Conservation (phyloP, 2,113 vertebrate genomes). For the Gnathonemus echidnorhynchus region DNA sequence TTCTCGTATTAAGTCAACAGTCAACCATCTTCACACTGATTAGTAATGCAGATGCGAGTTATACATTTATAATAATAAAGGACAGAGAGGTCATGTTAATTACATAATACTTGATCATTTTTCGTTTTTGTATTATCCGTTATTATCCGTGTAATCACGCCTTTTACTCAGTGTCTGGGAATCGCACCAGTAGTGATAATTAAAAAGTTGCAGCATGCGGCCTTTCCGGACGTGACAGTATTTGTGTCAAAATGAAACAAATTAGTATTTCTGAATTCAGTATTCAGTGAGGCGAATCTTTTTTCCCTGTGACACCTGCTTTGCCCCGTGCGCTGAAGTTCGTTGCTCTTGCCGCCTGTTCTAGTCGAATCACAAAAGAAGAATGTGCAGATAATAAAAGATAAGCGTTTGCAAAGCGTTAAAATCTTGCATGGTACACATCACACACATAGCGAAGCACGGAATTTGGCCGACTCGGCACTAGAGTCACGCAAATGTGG, state of each 20-base stretch:
- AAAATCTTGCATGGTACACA: not conserved
- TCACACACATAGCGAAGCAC: not conserved
- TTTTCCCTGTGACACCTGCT: not conserved
- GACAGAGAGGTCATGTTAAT: not conserved
- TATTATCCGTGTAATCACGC: not conserved
- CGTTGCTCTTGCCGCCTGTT: not conserved
- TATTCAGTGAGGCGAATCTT: not conserved
- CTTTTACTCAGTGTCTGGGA: not conserved
- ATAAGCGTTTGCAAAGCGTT: constrained; percentile 16
- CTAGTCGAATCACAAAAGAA: constrained; percentile 13
- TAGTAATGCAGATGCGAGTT: not conserved
- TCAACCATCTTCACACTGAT: not conserved
- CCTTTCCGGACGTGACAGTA: not conserved
- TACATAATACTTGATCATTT: not conserved
- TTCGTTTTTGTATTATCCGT: not conserved
- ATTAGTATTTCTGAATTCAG: not conserved
- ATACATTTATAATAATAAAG: not conserved
- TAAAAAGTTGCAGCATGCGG: not conserved
- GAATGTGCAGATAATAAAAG: constrained; percentile 16
- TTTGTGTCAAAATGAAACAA: not conserved
- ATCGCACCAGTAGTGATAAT: not conserved
- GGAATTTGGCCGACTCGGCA: not conserved
- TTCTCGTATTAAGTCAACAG: not conserved
- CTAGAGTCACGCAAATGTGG: not conserved
- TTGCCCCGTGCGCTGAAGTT: not conserved